phyloP scores from a whole-genome alignment of 2,113 vertebrate genomes.

The Copsychus sechellarum region DNA sequence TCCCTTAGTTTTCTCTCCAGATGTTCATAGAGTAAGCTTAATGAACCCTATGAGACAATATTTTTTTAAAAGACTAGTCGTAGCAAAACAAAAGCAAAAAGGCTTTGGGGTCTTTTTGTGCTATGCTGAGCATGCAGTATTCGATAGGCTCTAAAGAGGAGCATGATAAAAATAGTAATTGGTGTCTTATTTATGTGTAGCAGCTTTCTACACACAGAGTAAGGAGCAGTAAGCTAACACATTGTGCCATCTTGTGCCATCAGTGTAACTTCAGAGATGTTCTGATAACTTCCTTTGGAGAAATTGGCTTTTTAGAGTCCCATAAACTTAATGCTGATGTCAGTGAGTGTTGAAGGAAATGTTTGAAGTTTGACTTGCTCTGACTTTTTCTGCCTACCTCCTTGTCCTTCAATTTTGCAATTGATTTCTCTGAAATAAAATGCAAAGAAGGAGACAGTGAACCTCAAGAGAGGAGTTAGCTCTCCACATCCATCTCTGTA shows the following conservation, averaged over 20 bases:
- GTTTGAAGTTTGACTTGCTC: neutral
- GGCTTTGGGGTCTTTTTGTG: neutral
- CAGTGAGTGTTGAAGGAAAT: neutral
- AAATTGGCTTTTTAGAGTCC: neutral
- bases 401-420: neutral
- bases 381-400: neutral
- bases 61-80: neutral
- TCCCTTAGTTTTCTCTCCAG: neutral
- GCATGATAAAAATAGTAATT: conserved; percentile 22
- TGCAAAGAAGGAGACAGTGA: neutral
- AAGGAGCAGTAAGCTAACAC: neutral
- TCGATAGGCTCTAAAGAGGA: neutral
- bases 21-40: neutral
- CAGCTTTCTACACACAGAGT: neutral
- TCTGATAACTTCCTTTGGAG: neutral
- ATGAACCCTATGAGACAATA: neutral
- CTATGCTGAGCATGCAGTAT: conserved; percentile 1
- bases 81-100: neutral
- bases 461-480: neutral
- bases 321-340: neutral
- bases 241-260: neutral
- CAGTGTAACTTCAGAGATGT: neutral
- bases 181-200: neutral
- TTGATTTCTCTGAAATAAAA: neutral
- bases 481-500: neutral